phyloP scores from a whole-genome alignment of 2,113 vertebrate species.

The Tretioscincus oriximinensis region DNA sequence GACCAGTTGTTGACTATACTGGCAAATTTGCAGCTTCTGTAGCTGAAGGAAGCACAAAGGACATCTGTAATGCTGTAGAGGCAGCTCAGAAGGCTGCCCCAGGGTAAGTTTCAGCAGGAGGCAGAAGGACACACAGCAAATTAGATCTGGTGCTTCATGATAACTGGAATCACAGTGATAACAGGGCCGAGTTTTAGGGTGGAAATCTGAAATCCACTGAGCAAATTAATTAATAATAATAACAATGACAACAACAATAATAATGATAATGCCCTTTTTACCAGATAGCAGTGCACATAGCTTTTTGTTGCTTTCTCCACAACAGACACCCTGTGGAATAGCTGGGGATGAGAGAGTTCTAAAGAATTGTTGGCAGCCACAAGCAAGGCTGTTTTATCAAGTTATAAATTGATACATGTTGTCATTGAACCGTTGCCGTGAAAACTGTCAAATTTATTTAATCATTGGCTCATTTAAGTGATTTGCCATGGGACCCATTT shows the following conservation, averaged over 20 bases:
- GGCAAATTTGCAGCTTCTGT: constrained; percentile 73
- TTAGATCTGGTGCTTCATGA: no score
- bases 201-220: background rate
- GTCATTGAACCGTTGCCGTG: background rate
- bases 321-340: no score
- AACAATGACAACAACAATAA: background rate
- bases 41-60: constrained; percentile 82
- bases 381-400: background rate
- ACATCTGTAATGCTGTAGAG: constrained; percentile 82
- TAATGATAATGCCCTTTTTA: no score
- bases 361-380: no score
- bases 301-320: no score
- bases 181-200: background rate
- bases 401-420: background rate
- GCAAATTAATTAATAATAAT: background rate
- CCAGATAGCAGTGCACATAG: no score
- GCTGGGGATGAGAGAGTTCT: no score
- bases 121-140: no score
- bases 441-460: background rate
- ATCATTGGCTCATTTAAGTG: no score
- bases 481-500: no score
- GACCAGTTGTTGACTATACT: constrained; percentile 65
- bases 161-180: background rate
- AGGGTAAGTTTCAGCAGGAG: constrained; percentile 66
- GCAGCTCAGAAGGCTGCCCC: constrained; percentile 79